Base-by-base conservation (phyloP, 2,888 invertebrate species). In the Lottia gigantea region DNA sequence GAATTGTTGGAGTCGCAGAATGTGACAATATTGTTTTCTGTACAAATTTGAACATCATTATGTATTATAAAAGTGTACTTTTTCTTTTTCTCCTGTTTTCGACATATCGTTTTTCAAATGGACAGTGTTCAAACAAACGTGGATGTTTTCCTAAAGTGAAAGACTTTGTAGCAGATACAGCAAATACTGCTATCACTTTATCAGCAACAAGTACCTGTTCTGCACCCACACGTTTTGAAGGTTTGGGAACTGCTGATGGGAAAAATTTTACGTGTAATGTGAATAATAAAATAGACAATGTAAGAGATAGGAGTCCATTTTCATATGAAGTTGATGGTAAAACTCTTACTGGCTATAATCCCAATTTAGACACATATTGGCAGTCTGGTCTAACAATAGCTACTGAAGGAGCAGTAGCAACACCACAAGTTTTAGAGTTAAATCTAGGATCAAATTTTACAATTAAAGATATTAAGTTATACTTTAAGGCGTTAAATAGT, bases 301-400 rank as follows among this genome's bases (percentile, higher is more conserved):
- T 70, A 19, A 16, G 14, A 26, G 70, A 70, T 26, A 66, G 45
- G 47, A 46, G 26, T 6, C 15, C 11, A 15, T 4, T n/a, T 7
- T 31, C 16, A 3, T 0, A 26, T 16, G 4, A 16, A 4, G 4
- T 25, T 31, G 11, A 6, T 46, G 12, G 15, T 8, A 0, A 1
- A 14, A 0, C 55, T 7, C 0, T 19, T 45, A 64, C 40, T 8
- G 49, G 15, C 19, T 12, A 1, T 15, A 25, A 25, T 1, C 70
- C 70, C 2, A 66, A 62, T 26, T 46, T 72, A 15, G 45, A 55
- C 19, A 76, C 77, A 15, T 78, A 75, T 47, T 79, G 79, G 79
- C 75, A 75, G 55, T 78, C 77, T 2, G 61, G 61, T 23, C 76
- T 71, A 47, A 68, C 76, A 6, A 68, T 77, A 0, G 31, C 64